Conservation (phyloP, 2,888 invertebrate genomes). For the Dorcus parallelipipedus region DNA sequence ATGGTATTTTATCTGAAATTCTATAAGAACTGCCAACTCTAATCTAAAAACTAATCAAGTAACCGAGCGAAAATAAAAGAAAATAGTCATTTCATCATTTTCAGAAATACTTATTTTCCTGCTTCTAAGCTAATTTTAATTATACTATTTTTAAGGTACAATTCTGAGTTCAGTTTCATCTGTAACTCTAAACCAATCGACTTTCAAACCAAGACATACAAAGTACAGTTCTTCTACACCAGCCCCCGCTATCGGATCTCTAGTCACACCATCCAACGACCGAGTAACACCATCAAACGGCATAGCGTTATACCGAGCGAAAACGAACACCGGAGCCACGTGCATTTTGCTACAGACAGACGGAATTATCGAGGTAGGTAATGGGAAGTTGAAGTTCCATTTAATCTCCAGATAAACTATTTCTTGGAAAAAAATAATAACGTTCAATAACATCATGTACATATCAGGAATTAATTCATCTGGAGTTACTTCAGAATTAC, state of each 20-base stretch:
- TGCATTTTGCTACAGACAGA: slow-evolving; percentile 78
- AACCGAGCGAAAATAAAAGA: not conserved
- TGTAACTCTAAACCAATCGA: slow-evolving; percentile 38
- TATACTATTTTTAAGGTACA: slow-evolving; percentile 10
- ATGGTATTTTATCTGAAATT: too few species aligned
- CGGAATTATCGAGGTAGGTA: slow-evolving; percentile 58
- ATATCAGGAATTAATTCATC: not conserved
- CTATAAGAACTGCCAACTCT: not conserved
- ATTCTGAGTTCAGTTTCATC: slow-evolving; percentile 24
- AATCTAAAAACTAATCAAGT: too few species aligned
- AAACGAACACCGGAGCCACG: slow-evolving; percentile 67
- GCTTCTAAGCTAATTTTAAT: not conserved
- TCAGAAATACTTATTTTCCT: not conserved
- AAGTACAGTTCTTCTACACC: slow-evolving; percentile 58
- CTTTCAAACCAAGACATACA: slow-evolving; percentile 59
- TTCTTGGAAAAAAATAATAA: not conserved
- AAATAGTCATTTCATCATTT: not conserved
- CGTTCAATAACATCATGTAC: not conserved
- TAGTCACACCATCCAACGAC: slow-evolving; percentile 24
- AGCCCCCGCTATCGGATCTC: slow-evolving; percentile 16
- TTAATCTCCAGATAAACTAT: not conserved
- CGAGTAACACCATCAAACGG: slow-evolving; percentile 29
- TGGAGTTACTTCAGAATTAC: too few species aligned
- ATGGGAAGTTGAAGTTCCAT: not conserved
- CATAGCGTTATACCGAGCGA: slow-evolving; percentile 61